phyloP scores from a whole-genome alignment of 2,797 vertebrate species.

The Eremophila alpestris region DNA sequence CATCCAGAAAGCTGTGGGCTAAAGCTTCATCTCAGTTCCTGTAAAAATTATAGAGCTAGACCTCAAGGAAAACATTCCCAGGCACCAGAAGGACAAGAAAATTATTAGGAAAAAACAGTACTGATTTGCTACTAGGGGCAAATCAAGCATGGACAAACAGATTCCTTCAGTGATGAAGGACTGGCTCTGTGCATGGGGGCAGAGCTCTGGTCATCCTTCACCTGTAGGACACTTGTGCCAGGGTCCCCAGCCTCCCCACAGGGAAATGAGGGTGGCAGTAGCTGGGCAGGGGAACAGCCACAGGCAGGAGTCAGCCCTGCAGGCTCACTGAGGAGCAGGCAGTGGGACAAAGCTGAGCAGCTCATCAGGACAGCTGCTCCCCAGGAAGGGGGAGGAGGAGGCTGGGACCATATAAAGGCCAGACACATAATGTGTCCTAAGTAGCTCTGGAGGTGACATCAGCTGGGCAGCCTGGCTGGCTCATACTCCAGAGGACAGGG shows the following conservation, averaged over 20 bases:
- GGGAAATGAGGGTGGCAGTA: neutral
- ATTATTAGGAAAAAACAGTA: neutral
- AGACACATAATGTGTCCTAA: neutral
- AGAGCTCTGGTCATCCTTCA: neutral
- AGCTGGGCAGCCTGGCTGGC: accelerated
- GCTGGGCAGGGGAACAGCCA: neutral
- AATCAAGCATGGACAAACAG: neutral
- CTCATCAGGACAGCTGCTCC: neutral
- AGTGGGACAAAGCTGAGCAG: neutral
- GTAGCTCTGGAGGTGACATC: accelerated
- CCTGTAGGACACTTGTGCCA: neutral
- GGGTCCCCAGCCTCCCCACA: neutral
- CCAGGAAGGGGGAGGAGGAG: neutral
- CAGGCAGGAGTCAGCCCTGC: neutral
- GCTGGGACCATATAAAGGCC: accelerated
- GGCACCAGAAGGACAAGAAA: neutral
- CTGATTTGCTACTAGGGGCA: neutral
- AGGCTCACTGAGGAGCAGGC: neutral
- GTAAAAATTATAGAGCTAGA: neutral
- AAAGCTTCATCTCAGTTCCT: neutral
- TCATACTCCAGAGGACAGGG: neutral
- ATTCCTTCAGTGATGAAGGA: neutral
- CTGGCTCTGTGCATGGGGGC: neutral
- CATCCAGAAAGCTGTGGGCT: neutral
- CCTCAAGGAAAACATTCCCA: neutral